Percentiles rank a stretch among this genome's conserved stretches.
phyloP scores from a whole-genome alignment of 2,113 vertebrate genomes.

The Dendropsophus ebraccatus region DNA sequence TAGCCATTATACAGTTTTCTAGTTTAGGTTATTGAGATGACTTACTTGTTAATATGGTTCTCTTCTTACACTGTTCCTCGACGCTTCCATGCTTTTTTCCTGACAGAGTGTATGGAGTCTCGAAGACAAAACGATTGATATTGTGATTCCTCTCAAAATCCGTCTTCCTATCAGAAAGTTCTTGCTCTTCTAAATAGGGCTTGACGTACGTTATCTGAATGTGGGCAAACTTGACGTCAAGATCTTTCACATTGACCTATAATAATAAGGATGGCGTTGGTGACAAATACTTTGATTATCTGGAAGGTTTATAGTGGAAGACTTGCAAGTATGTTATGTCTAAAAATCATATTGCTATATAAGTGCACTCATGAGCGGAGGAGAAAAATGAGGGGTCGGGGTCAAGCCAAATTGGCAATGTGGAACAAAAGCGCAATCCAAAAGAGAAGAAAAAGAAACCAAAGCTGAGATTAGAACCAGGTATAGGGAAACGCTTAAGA shows the following conservation, averaged over 20 bases:
- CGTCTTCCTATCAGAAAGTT: constrained; percentile 86
- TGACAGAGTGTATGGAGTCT: constrained; percentile 92
- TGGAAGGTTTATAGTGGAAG: neutral
- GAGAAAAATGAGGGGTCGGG: too few relatives aligned
- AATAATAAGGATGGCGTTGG: neutral
- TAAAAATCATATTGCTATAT: neutral
- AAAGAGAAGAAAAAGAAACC: too few relatives aligned
- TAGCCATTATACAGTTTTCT: neutral
- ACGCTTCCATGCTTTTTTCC: constrained; percentile 95
- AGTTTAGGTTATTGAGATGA: neutral
- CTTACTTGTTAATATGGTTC: constrained; percentile 89
- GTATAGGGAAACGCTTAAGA: too few relatives aligned
- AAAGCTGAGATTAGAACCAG: too few relatives aligned
- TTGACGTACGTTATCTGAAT: constrained; percentile 96
- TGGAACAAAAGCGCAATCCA: too few relatives aligned
- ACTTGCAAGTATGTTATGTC: neutral
- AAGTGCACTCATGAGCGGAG: too few relatives aligned
- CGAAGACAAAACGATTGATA: constrained; percentile 91
- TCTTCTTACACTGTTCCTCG: constrained; percentile 94
- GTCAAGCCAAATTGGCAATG: too few relatives aligned
- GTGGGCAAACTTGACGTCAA: constrained; percentile 90
- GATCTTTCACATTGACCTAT: constrained; percentile 90
- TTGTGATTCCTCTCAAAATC: constrained; percentile 95
- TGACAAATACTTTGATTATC: neutral
- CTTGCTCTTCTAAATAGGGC: constrained; percentile 94